A percentile compares a stretch with the other conserved stretches of the same genome.
Evolutionary conservation across 2,113 vertebrate genomes (phyloP).

Genomic region (Istiophorus platypterus): DNA sequence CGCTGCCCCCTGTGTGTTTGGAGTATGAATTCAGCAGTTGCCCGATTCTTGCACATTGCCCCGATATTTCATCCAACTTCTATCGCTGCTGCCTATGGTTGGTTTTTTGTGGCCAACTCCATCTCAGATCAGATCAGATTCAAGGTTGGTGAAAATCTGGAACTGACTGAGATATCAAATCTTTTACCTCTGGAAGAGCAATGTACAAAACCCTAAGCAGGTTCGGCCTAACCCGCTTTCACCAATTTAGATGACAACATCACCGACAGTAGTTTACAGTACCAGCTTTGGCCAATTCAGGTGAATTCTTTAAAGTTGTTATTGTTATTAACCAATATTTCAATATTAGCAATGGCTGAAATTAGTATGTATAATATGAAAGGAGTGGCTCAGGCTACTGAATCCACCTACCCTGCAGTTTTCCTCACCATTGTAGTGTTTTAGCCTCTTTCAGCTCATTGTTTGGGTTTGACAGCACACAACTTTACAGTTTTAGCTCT

Average conservation of each 20-base stretch:
- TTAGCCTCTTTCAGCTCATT: too few relatives aligned
- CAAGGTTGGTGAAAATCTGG: neutral
- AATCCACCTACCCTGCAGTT: too few relatives aligned
- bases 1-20: too few relatives aligned
- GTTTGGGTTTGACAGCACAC: neutral
- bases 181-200: neutral
- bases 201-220: neutral
- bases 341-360: neutral
- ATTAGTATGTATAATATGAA: too few relatives aligned
- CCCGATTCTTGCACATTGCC: too few relatives aligned
- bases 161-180: neutral
- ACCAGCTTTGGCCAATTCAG: neutral
- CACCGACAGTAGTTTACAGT: neutral
- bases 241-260: neutral
- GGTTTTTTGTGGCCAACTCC: neutral
- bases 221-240: neutral
- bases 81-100: neutral
- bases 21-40: too few relatives aligned
- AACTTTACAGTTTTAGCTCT: neutral
- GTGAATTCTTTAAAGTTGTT: neutral
- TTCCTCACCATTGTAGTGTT: too few relatives aligned
- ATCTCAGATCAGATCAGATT: slow-evolving; percentile 9
- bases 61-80: too few relatives aligned
- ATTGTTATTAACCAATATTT: neutral
- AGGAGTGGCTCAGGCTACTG: too few relatives aligned